Conservation (phyloP, 2,113 vertebrate genomes). For the Mormyrus lacerda region DNA sequence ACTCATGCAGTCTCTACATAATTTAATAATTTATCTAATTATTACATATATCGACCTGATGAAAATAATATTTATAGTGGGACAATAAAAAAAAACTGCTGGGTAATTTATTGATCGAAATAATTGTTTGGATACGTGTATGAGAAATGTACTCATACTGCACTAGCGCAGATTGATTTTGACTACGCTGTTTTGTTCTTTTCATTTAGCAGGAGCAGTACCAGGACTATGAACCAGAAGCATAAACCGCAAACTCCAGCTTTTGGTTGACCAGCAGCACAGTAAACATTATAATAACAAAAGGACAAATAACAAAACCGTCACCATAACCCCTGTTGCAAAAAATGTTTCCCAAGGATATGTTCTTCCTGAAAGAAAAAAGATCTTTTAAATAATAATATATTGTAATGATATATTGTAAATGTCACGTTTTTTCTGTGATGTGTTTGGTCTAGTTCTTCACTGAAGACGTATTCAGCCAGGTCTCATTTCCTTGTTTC, state of each 20-base stretch:
- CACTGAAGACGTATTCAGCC: constrained; percentile 55
- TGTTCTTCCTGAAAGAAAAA: constrained; percentile 69
- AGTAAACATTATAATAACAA: constrained; percentile 74
- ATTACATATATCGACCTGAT: background rate
- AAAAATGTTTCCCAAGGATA: constrained; percentile 63
- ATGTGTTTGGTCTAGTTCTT: constrained; percentile 66
- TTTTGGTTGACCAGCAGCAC: constrained; percentile 87
- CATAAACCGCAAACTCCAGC: constrained; percentile 66
- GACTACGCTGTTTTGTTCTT: constrained; percentile 7
- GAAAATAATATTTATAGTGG: background rate
- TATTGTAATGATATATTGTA: constrained; percentile 72
- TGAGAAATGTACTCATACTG: too few species aligned
- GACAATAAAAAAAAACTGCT: background rate
- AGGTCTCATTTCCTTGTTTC: constrained; percentile 77
- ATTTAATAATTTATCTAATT: background rate
- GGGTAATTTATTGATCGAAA: background rate
- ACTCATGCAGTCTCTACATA: background rate
- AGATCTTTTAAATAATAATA: constrained; percentile 48
- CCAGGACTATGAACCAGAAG: constrained; percentile 96
- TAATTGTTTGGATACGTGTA: background rate
- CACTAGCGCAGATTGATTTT: background rate
- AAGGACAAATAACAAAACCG: constrained; percentile 62
- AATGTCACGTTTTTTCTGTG: constrained; percentile 66
- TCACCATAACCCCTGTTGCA: constrained; percentile 61
- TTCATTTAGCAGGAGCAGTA: constrained; percentile 70